Base-by-base conservation (phyloP, 2,113 vertebrate genomes). In the Ceyx melanurus region DNA sequence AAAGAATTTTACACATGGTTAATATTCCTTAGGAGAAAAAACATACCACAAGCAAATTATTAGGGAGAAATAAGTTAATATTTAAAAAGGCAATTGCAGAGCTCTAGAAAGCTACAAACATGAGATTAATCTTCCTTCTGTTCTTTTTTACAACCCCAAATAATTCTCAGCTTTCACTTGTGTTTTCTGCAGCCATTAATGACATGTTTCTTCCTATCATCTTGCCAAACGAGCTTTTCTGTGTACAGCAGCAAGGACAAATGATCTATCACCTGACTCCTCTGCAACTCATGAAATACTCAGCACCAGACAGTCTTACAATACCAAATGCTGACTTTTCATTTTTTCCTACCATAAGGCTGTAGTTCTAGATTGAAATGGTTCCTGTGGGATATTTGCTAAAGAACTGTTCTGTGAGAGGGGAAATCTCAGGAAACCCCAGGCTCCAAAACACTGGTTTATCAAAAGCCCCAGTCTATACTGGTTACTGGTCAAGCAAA, bases 171-270 rank as follows among this genome's bases (percentile, higher is more conserved):
- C 23, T 87, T 89, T 89, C 62, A 88, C 48, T 88, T 73, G 46
- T 74, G 23, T 77, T 72, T 91, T 77, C 88, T 89, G 35, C 45
- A 92, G 79, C 67, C 53, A 66, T 90, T 94, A 82, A 75, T 23
- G 73, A 95, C 86, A 80, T 91, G 37, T 82, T 89, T 92, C 73
- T 80, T 43, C 75, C 40, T 83, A n/a, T 3, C 2, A 21, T 57
- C 86, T 37, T 11, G 14, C 19, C 57, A 92, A 88, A 85, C 65
- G 33, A 88, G 53, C 26, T 94, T 37, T 67, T 77, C 68, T 62
- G 10, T 31, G 43, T 56, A 82, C 25, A 79, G 43, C 51, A 88
- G 46, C 74, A 31, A 90, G n/a, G 62, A 20, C 68, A 92, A 80
- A 92, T 65, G 83, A 93, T 93, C 82, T 58, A 79, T 88, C 76